Conservation (phyloP, 2,888 invertebrate species). For the Dryadula phaetusa region DNA sequence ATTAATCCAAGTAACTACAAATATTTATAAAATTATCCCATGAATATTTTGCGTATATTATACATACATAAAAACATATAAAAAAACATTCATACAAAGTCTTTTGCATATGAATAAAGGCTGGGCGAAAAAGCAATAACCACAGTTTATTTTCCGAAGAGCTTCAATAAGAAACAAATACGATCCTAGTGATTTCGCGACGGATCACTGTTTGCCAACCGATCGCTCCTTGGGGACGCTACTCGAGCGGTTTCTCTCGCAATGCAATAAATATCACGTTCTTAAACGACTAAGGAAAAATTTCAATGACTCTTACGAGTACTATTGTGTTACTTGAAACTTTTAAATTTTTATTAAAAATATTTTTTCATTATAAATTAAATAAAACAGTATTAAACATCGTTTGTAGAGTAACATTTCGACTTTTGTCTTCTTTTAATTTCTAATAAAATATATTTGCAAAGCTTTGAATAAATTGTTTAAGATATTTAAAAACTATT, state of each 20-base stretch:
- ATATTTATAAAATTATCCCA: too few species aligned
- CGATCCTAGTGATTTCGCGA: conserved; percentile 47
- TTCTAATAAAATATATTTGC: too few species aligned
- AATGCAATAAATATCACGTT: conserved; percentile 70
- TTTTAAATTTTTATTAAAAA: background rate
- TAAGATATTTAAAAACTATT: too few species aligned
- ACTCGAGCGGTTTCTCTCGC: conserved; percentile 63
- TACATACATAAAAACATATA: too few species aligned
- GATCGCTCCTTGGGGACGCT: conserved; percentile 77
- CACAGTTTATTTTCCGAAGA: conserved; percentile 41
- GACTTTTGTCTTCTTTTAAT: too few species aligned
- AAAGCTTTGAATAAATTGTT: too few species aligned
- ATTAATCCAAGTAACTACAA: too few species aligned
- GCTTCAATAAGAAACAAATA: conserved; percentile 52
- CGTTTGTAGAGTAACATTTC: too few species aligned
- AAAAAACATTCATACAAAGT: background rate
- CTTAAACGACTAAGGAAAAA: conserved; percentile 27
- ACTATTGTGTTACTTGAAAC: background rate
- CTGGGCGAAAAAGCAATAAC: conserved; percentile 32
- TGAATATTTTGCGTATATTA: too few species aligned
- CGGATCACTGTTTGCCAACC: conserved; percentile 67
- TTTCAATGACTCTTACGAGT: conserved; percentile 6
- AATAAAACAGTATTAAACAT: too few species aligned
- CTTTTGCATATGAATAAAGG: background rate
- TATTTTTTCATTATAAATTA: background rate